Evolutionary conservation across 2,888 invertebrate genomes (phyloP).

Genomic region (Ectobius pallidus): DNA sequence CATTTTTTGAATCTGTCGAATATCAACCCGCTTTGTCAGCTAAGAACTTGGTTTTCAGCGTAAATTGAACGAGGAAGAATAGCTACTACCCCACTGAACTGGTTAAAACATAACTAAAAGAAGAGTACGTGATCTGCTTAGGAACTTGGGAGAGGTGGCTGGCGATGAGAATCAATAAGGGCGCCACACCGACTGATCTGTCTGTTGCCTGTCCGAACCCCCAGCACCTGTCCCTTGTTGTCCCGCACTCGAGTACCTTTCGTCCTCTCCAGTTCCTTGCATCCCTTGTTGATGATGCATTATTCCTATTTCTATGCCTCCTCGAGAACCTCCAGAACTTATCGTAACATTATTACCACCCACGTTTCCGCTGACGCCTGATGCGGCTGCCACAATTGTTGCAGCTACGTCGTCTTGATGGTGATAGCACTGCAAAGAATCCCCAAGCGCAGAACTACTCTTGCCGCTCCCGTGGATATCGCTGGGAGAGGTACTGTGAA

Average conservation of each 20-base stretch:
- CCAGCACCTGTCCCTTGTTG: slow-evolving; percentile 38
- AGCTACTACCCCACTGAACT: no score
- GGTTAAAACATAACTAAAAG: no score
- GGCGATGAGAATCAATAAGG: slow-evolving; percentile 47
- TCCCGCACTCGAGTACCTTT: slow-evolving; percentile 35
- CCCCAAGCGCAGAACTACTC: slow-evolving; percentile 14
- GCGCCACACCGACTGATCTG: slow-evolving; percentile 51
- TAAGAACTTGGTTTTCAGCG: no score
- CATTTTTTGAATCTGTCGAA: no score
- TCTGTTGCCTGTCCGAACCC: slow-evolving; percentile 45
- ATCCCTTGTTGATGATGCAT: slow-evolving; percentile 43
- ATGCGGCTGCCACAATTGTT: slow-evolving; percentile 29
- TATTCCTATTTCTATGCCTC: slow-evolving; percentile 47
- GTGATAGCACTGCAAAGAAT: slow-evolving; percentile 31
- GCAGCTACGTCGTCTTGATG: slow-evolving; percentile 47
- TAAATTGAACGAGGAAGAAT: no score
- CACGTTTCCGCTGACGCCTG: slow-evolving; percentile 43
- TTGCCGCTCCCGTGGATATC: slow-evolving; percentile 31
- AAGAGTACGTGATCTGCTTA: no score
- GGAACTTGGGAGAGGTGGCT: not conserved
- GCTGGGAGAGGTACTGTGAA: slow-evolving; percentile 57
- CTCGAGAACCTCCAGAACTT: slow-evolving; percentile 38
- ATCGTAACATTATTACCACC: slow-evolving; percentile 45
- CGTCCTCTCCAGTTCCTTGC: slow-evolving; percentile 50
- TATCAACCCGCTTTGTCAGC: no score